Evolutionary conservation across 2,888 invertebrate genomes (phyloP).

Genomic region (Caenorhabditis becei): DNA sequence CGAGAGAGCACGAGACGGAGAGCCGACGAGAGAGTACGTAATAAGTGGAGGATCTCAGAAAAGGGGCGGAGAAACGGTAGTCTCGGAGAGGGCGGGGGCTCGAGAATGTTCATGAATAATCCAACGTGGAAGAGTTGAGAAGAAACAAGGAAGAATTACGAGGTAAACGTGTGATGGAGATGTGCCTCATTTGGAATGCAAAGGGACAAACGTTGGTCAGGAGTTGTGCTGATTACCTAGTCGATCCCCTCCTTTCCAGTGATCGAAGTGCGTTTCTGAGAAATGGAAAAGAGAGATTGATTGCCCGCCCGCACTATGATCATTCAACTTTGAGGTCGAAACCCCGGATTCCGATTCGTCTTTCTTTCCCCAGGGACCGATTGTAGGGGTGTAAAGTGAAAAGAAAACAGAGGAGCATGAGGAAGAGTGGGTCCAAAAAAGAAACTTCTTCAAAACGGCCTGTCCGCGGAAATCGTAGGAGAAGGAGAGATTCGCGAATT

Average conservation of each 20-base stretch:
- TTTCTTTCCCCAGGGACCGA: constrained; percentile 11
- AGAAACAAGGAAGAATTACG: background rate
- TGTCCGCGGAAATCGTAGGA: constrained; percentile 41
- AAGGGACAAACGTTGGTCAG: background rate
- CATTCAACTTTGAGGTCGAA: constrained; percentile 30
- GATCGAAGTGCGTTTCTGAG: background rate
- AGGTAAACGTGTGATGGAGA: background rate
- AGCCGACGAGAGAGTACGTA: background rate
- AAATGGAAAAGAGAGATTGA: constrained; percentile 25
- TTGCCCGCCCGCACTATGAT: constrained; percentile 22
- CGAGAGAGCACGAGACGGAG: constrained; percentile 15
- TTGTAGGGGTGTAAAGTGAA: constrained; percentile 46
- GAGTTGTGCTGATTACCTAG: constrained; percentile 5
- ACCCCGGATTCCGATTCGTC: background rate
- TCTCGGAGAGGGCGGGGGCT: background rate
- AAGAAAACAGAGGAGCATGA: constrained; percentile 4
- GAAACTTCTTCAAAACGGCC: constrained; percentile 8
- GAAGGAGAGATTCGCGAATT: constrained; percentile 13
- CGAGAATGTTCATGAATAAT: constrained; percentile 32
- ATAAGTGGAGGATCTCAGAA: constrained; percentile 6
- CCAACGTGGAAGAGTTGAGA: constrained; percentile 5
- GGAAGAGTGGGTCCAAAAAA: constrained; percentile 27
- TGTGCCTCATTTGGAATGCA: constrained; percentile 14
- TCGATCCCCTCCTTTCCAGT: background rate
- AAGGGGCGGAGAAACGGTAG: constrained; percentile 30